Evolutionary conservation across 2,113 vertebrate species (phyloP).

Genomic region (Acanthisitta chloris): DNA sequence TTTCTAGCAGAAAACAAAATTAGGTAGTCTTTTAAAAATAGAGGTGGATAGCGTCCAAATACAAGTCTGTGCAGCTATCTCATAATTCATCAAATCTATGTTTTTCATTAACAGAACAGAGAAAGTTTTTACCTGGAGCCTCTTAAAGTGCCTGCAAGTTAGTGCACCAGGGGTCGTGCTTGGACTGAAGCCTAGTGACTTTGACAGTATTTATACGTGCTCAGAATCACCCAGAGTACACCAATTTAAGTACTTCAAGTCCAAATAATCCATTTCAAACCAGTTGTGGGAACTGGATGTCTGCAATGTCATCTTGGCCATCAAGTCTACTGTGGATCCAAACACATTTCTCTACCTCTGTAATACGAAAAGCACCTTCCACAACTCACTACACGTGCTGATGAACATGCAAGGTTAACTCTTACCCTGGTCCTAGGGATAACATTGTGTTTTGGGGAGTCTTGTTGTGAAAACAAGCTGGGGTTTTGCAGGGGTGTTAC

Average conservation of each 20-base stretch:
- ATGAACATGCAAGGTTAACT: not conserved
- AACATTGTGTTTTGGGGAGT: not conserved
- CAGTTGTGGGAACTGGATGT: not conserved
- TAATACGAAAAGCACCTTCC: not conserved
- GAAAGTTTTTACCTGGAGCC: not conserved
- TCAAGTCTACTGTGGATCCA: not conserved
- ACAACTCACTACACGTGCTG: not conserved
- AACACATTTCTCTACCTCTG: no score
- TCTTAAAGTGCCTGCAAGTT: not conserved
- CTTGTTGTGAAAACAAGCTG: not conserved
- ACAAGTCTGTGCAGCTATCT: not conserved
- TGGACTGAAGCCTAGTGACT: not conserved
- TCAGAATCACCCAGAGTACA: not conserved
- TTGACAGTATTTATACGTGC: not conserved
- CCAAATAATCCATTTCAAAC: not conserved
- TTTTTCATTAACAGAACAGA: not conserved
- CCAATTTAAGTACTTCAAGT: not conserved
- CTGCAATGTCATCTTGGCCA: not conserved
- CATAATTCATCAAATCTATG: not conserved
- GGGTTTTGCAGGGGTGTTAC: not conserved
- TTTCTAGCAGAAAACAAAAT: constrained; percentile 16
- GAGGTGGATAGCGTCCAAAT: not conserved
- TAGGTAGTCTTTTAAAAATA: not conserved
- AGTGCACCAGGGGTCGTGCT: not conserved
- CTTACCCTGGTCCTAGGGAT: not conserved